Evolutionary conservation across 1,140 invertebrate genomes (phyloP).

Genomic region (Palaemon carinicauda): DNA sequence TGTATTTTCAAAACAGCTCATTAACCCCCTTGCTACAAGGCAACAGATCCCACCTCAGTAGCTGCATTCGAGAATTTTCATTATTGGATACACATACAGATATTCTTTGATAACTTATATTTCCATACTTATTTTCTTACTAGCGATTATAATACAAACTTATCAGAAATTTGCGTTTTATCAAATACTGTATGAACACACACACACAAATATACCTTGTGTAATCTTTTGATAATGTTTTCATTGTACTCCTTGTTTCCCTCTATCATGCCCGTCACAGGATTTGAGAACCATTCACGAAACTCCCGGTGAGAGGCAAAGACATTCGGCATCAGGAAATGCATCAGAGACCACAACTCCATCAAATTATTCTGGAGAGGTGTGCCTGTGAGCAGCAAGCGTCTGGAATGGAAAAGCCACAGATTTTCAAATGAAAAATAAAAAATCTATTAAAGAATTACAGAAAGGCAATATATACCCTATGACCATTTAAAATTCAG

Average conservation of each 20-base stretch:
- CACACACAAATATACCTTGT: slow-evolving; percentile 78
- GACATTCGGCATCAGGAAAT: slow-evolving; percentile 99
- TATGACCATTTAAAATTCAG: too few species aligned
- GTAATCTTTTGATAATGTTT: slow-evolving; percentile 90
- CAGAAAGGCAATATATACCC: neutral
- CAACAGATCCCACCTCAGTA: too few species aligned
- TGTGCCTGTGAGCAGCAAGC: slow-evolving; percentile 95
- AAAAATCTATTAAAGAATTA: neutral
- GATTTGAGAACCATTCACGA: slow-evolving; percentile 99
- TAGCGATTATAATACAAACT: too few species aligned
- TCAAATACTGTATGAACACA: too few species aligned
- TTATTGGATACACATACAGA: too few species aligned
- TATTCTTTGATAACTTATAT: too few species aligned
- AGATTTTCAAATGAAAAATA: neutral
- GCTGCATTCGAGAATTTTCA: too few species aligned
- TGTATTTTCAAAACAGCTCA: too few species aligned
- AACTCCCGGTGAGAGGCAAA: slow-evolving; percentile 89
- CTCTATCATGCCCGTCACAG: slow-evolving; percentile 97
- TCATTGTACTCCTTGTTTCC: slow-evolving; percentile 96
- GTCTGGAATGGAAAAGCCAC: slow-evolving; percentile 68
- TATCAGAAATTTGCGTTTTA: too few species aligned
- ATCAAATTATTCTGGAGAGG: slow-evolving; percentile 98
- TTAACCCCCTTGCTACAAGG: too few species aligned
- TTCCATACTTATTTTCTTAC: too few species aligned
- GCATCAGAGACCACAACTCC: slow-evolving; percentile 99